Percentiles rank a stretch among this genome's conserved stretches.
Conservation (phyloP, 2,113 vertebrate genomes). For the Tragulus kanchil region DNA sequence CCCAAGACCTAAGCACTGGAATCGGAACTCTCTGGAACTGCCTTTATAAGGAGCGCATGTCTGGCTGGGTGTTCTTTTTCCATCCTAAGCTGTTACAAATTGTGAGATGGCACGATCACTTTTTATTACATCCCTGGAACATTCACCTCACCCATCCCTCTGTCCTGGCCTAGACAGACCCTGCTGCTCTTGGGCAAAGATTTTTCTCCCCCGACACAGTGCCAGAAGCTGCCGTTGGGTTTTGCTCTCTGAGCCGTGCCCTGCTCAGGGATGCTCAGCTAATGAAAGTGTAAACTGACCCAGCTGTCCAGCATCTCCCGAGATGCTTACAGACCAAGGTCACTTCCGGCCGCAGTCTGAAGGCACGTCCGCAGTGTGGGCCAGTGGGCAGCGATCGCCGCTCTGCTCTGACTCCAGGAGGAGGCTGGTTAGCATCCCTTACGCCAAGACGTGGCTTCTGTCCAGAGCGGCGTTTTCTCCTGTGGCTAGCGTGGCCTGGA, state of each 20-base stretch:
- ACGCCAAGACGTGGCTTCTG: accelerated
- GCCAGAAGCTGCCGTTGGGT: accelerated
- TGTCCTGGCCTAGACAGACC: not conserved
- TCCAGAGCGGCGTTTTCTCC: not conserved
- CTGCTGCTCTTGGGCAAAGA: not conserved
- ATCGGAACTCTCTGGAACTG: not conserved
- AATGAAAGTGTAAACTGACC: not conserved
- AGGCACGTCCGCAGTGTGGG: accelerated
- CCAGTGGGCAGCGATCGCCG: accelerated
- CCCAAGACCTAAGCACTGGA: not conserved
- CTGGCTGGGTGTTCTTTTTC: not conserved
- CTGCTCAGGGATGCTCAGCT: not conserved
- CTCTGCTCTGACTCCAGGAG: not conserved
- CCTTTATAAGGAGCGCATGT: accelerated
- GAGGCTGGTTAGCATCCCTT: accelerated
- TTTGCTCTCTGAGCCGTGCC: not conserved
- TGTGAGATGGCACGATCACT: not conserved
- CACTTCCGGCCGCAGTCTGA: not conserved
- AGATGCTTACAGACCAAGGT: not conserved
- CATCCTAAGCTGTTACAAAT: not conserved
- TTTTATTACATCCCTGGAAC: no score
- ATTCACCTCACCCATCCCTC: accelerated
- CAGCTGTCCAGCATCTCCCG: not conserved
- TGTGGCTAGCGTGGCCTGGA: accelerated
- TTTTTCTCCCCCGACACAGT: not conserved